Percentiles rank a stretch among this genome's conserved stretches.
Conservation (phyloP, 2,888 invertebrate genomes). For the Cerastis leucographa region DNA sequence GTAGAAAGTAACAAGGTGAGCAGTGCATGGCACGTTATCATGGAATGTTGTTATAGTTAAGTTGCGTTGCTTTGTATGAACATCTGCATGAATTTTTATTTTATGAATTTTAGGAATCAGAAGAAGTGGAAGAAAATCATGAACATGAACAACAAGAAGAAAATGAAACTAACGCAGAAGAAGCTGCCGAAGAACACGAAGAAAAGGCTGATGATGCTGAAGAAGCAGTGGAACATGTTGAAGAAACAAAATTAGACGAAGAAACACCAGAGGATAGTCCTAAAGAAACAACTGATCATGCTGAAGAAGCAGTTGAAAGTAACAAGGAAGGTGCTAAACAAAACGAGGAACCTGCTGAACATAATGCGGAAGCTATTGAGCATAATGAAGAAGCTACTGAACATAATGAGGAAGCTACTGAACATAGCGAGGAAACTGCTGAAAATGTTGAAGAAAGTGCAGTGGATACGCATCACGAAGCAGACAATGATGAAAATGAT, state of each 20-base stretch:
- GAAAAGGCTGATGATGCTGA: constrained; percentile 46
- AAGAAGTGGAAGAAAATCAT: constrained; percentile 66
- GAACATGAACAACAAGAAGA: constrained; percentile 49
- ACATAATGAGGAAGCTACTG: constrained; percentile 8
- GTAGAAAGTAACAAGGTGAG: constrained; percentile 81
- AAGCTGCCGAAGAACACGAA: constrained; percentile 55
- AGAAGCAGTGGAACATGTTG: constrained; percentile 56
- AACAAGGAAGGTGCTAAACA: constrained; percentile 54
- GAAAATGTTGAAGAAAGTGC: constrained; percentile 36
- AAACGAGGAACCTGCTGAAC: constrained; percentile 42
- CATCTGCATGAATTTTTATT: constrained; percentile 86
- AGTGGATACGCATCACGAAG: constrained; percentile 43
- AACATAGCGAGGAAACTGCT: constrained; percentile 15
- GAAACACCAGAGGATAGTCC: constrained; percentile 9
- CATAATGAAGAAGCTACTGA: neutral
- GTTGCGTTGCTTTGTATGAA: constrained; percentile 86
- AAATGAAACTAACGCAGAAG: constrained; percentile 45
- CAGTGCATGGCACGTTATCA: constrained; percentile 76
- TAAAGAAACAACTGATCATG: constrained; percentile 32
- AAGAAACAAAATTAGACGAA: constrained; percentile 33
- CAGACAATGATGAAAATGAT: constrained; percentile 33
- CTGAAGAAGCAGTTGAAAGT: constrained; percentile 51
- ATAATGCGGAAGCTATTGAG: constrained; percentile 50
- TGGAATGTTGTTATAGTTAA: constrained; percentile 78
- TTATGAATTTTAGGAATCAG: constrained; percentile 85